Evolutionary conservation across 1,140 invertebrate genomes (phyloP).

Genomic region (Danaus melanippus): DNA sequence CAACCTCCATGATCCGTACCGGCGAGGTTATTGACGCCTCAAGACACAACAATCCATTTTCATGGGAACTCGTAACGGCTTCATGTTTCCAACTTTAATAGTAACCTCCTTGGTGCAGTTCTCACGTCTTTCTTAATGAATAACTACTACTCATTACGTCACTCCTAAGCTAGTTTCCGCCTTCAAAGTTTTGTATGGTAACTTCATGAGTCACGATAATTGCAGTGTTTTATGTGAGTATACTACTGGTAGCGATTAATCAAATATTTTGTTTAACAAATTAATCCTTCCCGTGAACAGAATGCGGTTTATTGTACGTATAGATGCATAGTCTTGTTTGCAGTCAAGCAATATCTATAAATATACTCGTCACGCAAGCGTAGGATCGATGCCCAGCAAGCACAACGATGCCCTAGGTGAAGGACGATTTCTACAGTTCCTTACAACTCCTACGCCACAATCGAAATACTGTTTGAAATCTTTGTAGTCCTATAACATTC

Average conservation of each 20-base stretch:
- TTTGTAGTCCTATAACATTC: slow-evolving; percentile 2
- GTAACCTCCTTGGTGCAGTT: slow-evolving; percentile 56
- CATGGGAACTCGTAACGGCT: slow-evolving; percentile 44
- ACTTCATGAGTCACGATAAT: slow-evolving; percentile 60
- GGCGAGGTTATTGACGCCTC: slow-evolving; percentile 68
- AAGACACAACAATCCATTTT: slow-evolving; percentile 48
- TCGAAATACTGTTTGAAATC: slow-evolving; percentile 20
- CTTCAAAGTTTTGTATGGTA: slow-evolving; percentile 59
- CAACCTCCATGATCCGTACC: slow-evolving; percentile 68
- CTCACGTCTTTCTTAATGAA: slow-evolving; percentile 65
- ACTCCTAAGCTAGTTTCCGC: slow-evolving; percentile 62
- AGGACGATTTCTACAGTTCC: slow-evolving; percentile 56
- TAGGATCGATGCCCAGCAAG: slow-evolving; percentile 59
- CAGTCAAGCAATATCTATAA: slow-evolving; percentile 53
- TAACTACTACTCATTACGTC: slow-evolving; percentile 68
- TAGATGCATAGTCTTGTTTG: slow-evolving; percentile 19
- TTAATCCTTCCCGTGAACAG: too few species aligned
- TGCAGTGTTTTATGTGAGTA: slow-evolving; percentile 6
- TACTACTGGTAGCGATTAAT: slow-evolving; percentile 10
- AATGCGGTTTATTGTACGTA: slow-evolving; percentile 10
- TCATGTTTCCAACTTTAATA: slow-evolving; percentile 26
- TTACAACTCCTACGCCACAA: slow-evolving; percentile 40
- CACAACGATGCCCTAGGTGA: slow-evolving; percentile 46
- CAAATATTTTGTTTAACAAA: slow-evolving; percentile 10
- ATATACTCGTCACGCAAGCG: slow-evolving; percentile 53